A percentile compares a stretch with the other conserved stretches of the same genome.
phyloP scores from a whole-genome alignment of 2,888 invertebrate species.

The Tachina fera region DNA sequence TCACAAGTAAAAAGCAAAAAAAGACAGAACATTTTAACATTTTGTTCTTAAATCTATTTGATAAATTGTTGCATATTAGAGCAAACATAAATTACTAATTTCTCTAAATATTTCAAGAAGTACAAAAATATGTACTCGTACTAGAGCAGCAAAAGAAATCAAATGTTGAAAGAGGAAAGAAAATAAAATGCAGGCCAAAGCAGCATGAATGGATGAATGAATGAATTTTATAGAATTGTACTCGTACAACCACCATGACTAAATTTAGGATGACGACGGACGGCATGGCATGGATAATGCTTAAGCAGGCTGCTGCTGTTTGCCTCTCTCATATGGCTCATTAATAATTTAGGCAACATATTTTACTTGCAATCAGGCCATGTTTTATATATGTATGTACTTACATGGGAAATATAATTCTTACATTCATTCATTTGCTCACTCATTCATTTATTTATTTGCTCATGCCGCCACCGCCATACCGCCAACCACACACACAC shows the following conservation, averaged over 20 bases:
- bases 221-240: slow-evolving; percentile 38
- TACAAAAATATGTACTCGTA: neutral
- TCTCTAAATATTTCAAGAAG: slow-evolving; percentile 55
- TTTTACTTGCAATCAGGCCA: slow-evolving; percentile 70
- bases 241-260: slow-evolving; percentile 48
- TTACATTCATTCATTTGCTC: slow-evolving; percentile 45
- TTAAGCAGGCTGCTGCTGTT: slow-evolving; percentile 46
- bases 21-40: neutral
- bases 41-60: slow-evolving; percentile 60
- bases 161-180: neutral
- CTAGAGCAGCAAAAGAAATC: neutral
- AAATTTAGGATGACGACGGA: slow-evolving; percentile 37
- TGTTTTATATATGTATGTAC: slow-evolving; percentile 37
- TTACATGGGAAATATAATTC: slow-evolving; percentile 28
- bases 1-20: slow-evolving; percentile 1
- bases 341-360: slow-evolving; percentile 71
- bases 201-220: slow-evolving; percentile 36
- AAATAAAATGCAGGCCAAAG: slow-evolving; percentile 30
- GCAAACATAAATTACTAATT: slow-evolving; percentile 71
- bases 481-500: no score
- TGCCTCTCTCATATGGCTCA: slow-evolving; percentile 60
- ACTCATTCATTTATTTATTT: slow-evolving; percentile 47
- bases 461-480: slow-evolving; percentile 7
- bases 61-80: slow-evolving; percentile 68
- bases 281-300: slow-evolving; percentile 1